Conservation (phyloP, 2,888 invertebrate species). For the Plemyria rubiginata region DNA sequence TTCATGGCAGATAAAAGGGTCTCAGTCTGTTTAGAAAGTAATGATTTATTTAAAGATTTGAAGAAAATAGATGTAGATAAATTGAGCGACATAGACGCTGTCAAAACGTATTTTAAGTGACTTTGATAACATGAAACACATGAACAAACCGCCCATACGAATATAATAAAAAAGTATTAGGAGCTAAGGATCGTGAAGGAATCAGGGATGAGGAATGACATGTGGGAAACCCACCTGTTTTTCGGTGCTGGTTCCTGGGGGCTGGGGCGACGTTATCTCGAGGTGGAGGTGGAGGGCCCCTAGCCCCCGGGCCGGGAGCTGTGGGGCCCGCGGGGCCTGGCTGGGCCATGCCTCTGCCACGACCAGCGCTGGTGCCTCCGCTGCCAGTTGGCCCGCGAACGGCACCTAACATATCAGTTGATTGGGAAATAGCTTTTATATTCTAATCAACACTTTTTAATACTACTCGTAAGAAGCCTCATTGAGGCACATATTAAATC, state of each 20-base stretch:
- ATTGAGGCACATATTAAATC: no score
- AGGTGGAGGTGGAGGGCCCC: slow-evolving; percentile 95
- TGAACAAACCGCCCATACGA: slow-evolving; percentile 51
- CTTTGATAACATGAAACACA: slow-evolving; percentile 22
- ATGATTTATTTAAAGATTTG: not conserved
- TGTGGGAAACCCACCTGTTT: slow-evolving; percentile 71
- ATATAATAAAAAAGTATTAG: slow-evolving; percentile 45
- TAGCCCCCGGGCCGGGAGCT: slow-evolving; percentile 89
- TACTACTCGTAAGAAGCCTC: no score
- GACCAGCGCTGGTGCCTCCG: slow-evolving; percentile 50
- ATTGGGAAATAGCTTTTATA: not conserved
- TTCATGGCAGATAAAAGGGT: not conserved
- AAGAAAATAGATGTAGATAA: not conserved
- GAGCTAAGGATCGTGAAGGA: slow-evolving; percentile 38
- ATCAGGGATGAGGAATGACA: slow-evolving; percentile 25
- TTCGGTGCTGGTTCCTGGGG: slow-evolving; percentile 75
- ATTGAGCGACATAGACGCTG: not conserved
- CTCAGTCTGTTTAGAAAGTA: not conserved
- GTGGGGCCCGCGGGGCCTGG: slow-evolving; percentile 54
- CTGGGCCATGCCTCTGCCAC: slow-evolving; percentile 53
- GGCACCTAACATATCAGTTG: slow-evolving; percentile 42
- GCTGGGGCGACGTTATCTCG: slow-evolving; percentile 86
- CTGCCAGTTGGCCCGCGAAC: slow-evolving; percentile 53
- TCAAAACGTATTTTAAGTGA: not conserved
- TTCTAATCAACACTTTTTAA: no score